phyloP scores from a whole-genome alignment of 53 echinoderm and acorn worm species.

The Hippasteria phrygiana region DNA sequence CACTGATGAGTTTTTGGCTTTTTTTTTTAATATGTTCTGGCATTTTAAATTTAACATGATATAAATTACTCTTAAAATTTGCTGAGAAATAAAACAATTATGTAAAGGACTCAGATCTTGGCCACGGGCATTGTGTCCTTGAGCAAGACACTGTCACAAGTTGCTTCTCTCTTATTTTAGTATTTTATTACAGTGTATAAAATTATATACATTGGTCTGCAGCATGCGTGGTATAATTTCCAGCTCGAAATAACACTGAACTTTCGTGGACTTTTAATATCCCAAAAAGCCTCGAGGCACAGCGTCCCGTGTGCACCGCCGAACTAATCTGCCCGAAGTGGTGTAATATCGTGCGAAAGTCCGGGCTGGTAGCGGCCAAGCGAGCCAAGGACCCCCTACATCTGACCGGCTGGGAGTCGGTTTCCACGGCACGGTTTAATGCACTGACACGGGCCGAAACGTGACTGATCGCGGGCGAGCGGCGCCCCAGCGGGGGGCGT shows the following conservation, averaged over 20 bases:
- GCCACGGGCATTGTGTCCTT: too few relatives aligned
- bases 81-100: too few relatives aligned
- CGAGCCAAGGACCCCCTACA: not conserved
- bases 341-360: constrained; percentile 33
- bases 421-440: constrained; percentile 33
- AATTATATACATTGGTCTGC: too few relatives aligned
- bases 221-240: too few relatives aligned
- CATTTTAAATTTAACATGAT: too few relatives aligned
- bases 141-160: too few relatives aligned
- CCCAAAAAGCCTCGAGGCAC: constrained; percentile 6
- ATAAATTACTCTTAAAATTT: too few relatives aligned
- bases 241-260: constrained; percentile 8
- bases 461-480: constrained; percentile 33
- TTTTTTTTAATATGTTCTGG: too few relatives aligned
- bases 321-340: not conserved
- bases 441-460: constrained; percentile 37
- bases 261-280: not conserved
- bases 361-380: constrained; percentile 5
- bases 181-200: too few relatives aligned
- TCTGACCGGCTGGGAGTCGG: constrained; percentile 16
- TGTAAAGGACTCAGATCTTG: too few relatives aligned
- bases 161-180: too few relatives aligned
- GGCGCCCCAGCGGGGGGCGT: constrained; percentile 19
- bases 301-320: not conserved
- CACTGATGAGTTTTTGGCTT: too few relatives aligned